Evolutionary conservation across 2,113 vertebrate species (phyloP), one percentile per base, ranked within the genome.

Genomic region (Meles meles): DNA sequence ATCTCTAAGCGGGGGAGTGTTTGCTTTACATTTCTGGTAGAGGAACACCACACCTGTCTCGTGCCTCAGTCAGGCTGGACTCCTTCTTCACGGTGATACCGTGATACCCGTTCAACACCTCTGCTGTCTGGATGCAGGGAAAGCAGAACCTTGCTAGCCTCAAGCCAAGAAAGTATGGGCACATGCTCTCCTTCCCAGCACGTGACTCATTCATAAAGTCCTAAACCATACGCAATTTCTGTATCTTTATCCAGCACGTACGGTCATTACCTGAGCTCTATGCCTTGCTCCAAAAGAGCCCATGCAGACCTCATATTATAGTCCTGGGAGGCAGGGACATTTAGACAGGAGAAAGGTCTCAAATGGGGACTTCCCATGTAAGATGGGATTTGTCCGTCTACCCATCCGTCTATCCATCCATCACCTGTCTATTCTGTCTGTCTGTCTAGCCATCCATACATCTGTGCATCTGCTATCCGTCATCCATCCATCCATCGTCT

Each of bases 191-290:
- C 59, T 31, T 18, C 37, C 57, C 2, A 7, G 13, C n/a, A 6
- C 0, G 0, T 29, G 27, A 8, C 3, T 4, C 0, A 1, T 13
- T 3, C 39, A 1, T 0, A 37, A 47, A 0, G 3, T 18, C 47
- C 29, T 5, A 6, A 18, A 20, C 0, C 4, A 13, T 20, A 25
- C 3, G 25, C 1, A 1, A 31, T 18, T 31, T 20, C 85, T 49
- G 37, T 31, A 49, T 15, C 31, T n/a, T 55, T n/a, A n/a, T 5
- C 29, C 57, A 6, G 3, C 8, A 7, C 0, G 1, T 12, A 8
- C 1, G 8, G 6, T 42, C 12, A 7, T 4, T 1, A 23, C 44
- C 44, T 4, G 15, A 37, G 21, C 29, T 76, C 25, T 8, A 3
- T 20, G 8, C 6, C 5, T 52, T 39, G 31, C 57, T 55, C n/a